Conservation (phyloP, 2,113 vertebrate species). For the Microcebus ravelobensis region DNA sequence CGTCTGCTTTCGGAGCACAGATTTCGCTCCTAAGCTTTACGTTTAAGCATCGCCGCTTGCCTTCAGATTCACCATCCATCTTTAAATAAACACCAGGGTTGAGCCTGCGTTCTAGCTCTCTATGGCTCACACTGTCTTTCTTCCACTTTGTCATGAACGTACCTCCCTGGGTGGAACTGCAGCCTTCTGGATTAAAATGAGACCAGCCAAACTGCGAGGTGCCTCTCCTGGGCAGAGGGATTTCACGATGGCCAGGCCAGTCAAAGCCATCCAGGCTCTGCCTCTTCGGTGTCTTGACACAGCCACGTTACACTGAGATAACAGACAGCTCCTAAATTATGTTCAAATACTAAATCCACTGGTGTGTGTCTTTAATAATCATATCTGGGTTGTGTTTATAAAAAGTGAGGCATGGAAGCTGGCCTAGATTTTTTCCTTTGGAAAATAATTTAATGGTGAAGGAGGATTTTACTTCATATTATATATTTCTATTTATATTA, state of each 20-base stretch:
- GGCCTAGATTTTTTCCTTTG: not conserved
- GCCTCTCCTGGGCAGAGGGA: not conserved
- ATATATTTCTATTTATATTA: not conserved
- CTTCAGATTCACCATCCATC: not conserved
- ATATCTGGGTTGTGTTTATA: not conserved
- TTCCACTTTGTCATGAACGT: not conserved
- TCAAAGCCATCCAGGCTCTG: not conserved
- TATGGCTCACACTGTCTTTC: accelerated
- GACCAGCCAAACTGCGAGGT: not conserved
- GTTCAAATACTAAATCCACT: not conserved
- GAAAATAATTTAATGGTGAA: slow-evolving; percentile 23
- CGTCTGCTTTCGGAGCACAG: not conserved
- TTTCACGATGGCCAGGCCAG: not conserved
- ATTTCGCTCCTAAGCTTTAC: not conserved
- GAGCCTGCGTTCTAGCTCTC: not conserved
- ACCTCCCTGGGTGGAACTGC: no score
- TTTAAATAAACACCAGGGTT: not conserved
- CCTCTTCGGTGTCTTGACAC: not conserved
- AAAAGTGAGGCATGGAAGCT: not conserved
- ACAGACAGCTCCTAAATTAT: not conserved
- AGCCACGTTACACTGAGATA: not conserved
- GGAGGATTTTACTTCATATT: not conserved
- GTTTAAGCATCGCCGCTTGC: not conserved
- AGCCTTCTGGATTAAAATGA: not conserved
- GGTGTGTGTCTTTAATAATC: not conserved